phyloP scores from a whole-genome alignment of 2,888 invertebrate genomes.

The Uloborus plumipes region DNA sequence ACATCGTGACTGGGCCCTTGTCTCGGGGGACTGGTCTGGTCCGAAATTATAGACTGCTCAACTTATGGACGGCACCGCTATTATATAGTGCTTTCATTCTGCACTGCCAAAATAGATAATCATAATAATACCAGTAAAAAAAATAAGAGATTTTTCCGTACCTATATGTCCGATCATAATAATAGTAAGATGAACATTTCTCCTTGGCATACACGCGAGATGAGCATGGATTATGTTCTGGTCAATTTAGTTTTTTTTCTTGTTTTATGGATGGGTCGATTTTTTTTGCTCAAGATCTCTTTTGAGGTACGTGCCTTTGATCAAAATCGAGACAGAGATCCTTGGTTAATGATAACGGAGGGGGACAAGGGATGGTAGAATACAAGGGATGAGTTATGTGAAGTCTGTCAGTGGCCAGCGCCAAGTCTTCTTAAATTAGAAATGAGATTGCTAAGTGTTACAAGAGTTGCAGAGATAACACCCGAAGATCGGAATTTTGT shows the following conservation, averaged over 20 bases:
- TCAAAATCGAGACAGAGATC: slow-evolving; percentile 23
- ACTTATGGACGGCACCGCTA: slow-evolving; percentile 30
- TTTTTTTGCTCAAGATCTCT: no score
- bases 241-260: not conserved
- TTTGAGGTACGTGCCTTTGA: slow-evolving; percentile 30
- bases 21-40: slow-evolving; percentile 23
- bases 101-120: slow-evolving; percentile 40
- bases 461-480: no score
- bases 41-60: slow-evolving; percentile 44
- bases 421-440: no score
- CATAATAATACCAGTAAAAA: slow-evolving; percentile 45
- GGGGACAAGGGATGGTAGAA: not conserved
- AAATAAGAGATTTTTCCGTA: slow-evolving; percentile 4
- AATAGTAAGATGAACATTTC: slow-evolving; percentile 39
- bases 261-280: no score
- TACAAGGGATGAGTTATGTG: not conserved
- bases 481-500: no score
- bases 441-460: no score
- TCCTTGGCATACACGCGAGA: not conserved
- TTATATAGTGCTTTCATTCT: slow-evolving; percentile 39
- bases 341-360: slow-evolving; percentile 18
- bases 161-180: slow-evolving; percentile 41
- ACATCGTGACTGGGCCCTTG: slow-evolving; percentile 55
- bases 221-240: slow-evolving; percentile 46
- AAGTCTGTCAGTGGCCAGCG: no score